Percentiles rank a stretch among this genome's conserved stretches.
Evolutionary conservation across 2,113 vertebrate genomes (phyloP).

Genomic region (Tapirus terrestris): DNA sequence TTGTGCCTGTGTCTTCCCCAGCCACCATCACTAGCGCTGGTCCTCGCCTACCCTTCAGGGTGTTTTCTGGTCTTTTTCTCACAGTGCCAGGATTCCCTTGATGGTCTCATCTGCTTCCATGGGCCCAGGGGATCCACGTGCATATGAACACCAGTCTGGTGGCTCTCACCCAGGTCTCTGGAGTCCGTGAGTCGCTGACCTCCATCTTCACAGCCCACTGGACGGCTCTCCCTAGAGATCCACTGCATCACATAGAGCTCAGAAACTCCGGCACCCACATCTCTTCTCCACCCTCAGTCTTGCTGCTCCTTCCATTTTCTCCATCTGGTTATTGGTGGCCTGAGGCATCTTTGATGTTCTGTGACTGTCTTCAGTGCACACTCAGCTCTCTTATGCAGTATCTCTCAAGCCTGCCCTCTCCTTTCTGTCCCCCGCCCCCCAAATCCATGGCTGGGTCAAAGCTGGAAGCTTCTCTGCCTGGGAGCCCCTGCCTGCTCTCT

Average conservation of each 20-base stretch:
- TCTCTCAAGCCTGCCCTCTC: background rate
- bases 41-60: background rate
- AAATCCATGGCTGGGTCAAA: background rate
- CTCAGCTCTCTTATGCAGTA: background rate
- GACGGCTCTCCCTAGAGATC: background rate
- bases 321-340: background rate
- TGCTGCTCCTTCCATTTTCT: background rate
- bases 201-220: no score
- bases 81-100: background rate
- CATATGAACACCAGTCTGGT: background rate
- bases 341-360: background rate
- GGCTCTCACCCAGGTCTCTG: background rate
- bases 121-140: background rate
- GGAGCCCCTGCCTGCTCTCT: background rate
- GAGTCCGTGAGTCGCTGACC: background rate
- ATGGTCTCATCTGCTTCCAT: background rate
- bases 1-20: fast-evolving
- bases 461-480: background rate
- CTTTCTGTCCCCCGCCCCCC: background rate
- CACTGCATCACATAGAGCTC: fast-evolving
- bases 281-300: background rate
- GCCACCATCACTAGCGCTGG: background rate
- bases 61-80: background rate
- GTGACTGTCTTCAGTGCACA: background rate
- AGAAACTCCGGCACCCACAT: no score